phyloP scores from a whole-genome alignment of 2,113 vertebrate species.

The Thalassoma bifasciatum region DNA sequence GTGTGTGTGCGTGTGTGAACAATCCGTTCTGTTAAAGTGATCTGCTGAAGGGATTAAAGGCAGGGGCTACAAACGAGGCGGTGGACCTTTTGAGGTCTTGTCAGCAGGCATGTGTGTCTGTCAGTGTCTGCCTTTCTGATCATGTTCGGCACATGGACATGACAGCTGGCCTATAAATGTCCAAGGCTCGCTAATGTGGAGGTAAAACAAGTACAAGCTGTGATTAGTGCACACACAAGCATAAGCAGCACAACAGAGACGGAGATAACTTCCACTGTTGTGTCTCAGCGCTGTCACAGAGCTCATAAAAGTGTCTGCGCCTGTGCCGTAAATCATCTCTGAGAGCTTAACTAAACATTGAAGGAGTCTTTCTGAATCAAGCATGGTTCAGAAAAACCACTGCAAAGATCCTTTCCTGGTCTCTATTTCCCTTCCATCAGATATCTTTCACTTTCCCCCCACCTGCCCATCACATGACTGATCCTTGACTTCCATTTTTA shows the following conservation, averaged over 20 bases:
- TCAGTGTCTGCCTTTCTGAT: conserved; percentile 44
- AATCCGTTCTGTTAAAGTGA: conserved; percentile 70
- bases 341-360: conserved; percentile 55
- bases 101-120: conserved; percentile 48
- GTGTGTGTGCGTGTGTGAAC: conserved; percentile 51
- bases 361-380: conserved; percentile 50
- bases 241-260: conserved; percentile 34
- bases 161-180: conserved; percentile 61
- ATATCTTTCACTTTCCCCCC: conserved; percentile 51
- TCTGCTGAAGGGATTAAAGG: conserved; percentile 74
- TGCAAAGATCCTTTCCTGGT: conserved; percentile 36
- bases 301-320: conserved; percentile 61
- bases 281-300: conserved; percentile 38
- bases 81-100: conserved; percentile 57
- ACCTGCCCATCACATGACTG: conserved; percentile 69
- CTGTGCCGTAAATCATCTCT: conserved; percentile 40
- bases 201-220: conserved; percentile 41
- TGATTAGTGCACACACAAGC: conserved; percentile 30
- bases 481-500: conserved; percentile 67
- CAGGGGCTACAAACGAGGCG: conserved; percentile 68
- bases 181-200: conserved; percentile 29
- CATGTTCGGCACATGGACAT: conserved; percentile 27
- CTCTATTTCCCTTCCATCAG: conserved; percentile 44
- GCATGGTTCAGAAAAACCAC: conserved; percentile 35
- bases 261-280: conserved; percentile 41